Base-by-base conservation (phyloP, 2,113 vertebrate species). In the Sinocyclocheilus rhinocerous region DNA sequence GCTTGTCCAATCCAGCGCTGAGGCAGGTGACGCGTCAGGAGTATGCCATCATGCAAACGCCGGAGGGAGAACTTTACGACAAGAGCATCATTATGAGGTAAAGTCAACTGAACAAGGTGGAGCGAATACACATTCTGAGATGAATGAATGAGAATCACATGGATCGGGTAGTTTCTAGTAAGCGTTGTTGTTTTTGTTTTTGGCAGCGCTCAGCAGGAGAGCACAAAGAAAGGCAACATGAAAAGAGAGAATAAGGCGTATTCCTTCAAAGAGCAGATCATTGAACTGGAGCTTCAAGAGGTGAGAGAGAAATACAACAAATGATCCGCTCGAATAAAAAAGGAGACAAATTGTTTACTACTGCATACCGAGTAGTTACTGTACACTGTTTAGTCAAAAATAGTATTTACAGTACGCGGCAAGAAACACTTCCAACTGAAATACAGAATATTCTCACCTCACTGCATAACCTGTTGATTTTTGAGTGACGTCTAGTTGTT, bases 171-270 rank as follows among this genome's bases (percentile, higher is more conserved):
- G 36, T 8, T 6, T n/a, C 10, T 26, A n/a, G 13, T 24, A 26
- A 65, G 26, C 2, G 0, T 10, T 87, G 33, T 26, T 10, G 22
- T 76, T 10, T 10, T 59, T 45, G 57, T 52, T 20, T 73, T 87
- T 87, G 88, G 26, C 90, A 99, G 98, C 88, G 96, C 97, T 76
- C 97, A 98, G 78, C 97, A 99, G 91, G 98, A 99, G 88, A 97
- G 95, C 89, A 93, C 94, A 81, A 99, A 98, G 93, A 99, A 97
- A 86, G 95, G 94, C 86, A 99, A 99, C 92, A 97, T 99, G 94
- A 99, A 98, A 91, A 95, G 98, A 76, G 98, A 99, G 93, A 99
- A 99, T 90, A 99, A 99, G 87, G 97, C 97, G 10, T 99, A 99
- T 55, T 98, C 97, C 61, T 99, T 97, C 89, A 99, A 99, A 93